Base-by-base conservation (phyloP, 2,113 vertebrate genomes). In the Entelurus aequoreus region DNA sequence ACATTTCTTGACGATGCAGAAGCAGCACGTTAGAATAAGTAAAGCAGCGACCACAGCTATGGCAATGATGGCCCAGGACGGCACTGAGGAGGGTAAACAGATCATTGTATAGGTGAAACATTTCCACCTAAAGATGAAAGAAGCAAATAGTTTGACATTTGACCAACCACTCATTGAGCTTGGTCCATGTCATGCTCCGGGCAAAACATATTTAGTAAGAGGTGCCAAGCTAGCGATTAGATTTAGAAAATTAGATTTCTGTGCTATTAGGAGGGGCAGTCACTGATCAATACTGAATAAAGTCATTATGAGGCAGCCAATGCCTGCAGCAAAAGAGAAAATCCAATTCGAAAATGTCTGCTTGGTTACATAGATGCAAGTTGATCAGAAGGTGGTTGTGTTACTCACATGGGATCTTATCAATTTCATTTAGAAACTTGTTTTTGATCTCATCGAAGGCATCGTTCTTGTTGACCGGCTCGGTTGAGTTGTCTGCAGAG, bases 1-100 rank as follows among this genome's bases (percentile, higher is more conserved):
- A 89, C 96, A 98, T 80, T 99, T 99, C 89, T 99, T 99, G 86
- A 96, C 91, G 86, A 98, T 94, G 90, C 96, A 99, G 90, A 99
- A 94, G 91, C 96, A 99, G 84, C 96, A 99, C 65, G 94, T 94
- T 76, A 99, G 90, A 66, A 98, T 86, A 78, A 99, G 91, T 54
- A 97, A 88, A 57, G 95, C 95, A 0, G 91, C 93, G 0, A 99
- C 95, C 71, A 98, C 93, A 0, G 94, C 93, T 0, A 98, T 95
- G 87, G 96, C 95, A 0, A 96, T 94, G 83, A 98, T 92, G 19
- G 96, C 96, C 96, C 96, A 98, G 48, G 94, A 91, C 0, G 95
- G 96, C 81, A 98, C 96, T 99, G 89, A 63, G 56, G 63, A 59
- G 54, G 40, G 54, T 5, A 75, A n/a, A 77, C 67, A 79, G 14